Percentiles rank a stretch among this genome's conserved stretches.
These are phyloP conservation scores for Odontocerum albicorne DNA, from an alignment of 2,888 invertebrate species.

Conservation along the genomic window DNA sequence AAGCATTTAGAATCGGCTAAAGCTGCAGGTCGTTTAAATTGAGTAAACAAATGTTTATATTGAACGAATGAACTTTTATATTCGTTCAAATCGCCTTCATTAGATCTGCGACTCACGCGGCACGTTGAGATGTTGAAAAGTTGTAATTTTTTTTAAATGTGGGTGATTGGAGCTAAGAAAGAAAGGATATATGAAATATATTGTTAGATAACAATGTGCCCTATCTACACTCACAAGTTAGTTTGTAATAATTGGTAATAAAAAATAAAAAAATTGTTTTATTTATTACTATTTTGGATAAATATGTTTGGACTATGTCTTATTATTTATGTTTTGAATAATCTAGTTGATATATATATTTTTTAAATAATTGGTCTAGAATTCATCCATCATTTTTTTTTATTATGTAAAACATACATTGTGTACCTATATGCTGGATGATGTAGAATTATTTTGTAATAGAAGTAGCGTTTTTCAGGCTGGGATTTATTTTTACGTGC, in stretches of 20 bases:
- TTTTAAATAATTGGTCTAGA: conserved; percentile 12
- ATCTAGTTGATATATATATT: conserved; percentile 15
- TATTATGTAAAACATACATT: conserved; percentile 33
- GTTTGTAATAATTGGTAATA: conserved; percentile 28
- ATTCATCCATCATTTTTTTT: conserved; percentile 28
- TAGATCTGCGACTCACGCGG: too few species aligned
- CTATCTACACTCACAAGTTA: conserved; percentile 36
- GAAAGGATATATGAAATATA: conserved; percentile 17
- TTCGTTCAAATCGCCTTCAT: too few species aligned
- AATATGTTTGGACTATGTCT: too few species aligned
- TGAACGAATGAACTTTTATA: too few species aligned
- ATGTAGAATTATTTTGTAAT: too few species aligned
- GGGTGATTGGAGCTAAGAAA: too few species aligned
- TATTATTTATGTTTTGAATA: conserved; percentile 8
- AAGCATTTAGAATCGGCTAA: not conserved
- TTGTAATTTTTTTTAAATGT: too few species aligned
- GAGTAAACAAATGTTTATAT: too few species aligned
- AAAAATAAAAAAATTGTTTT: conserved; percentile 9
- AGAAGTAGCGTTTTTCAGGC: too few species aligned
- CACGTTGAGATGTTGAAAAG: too few species aligned
- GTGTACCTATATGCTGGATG: conserved; percentile 34
- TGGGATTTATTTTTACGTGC: too few species aligned
- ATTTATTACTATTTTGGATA: conserved; percentile 10
- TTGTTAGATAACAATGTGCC: conserved; percentile 35
- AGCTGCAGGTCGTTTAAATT: not conserved